Evolutionary conservation across 1,140 invertebrate genomes (phyloP).

Genomic region (Sitobion miscanthi): DNA sequence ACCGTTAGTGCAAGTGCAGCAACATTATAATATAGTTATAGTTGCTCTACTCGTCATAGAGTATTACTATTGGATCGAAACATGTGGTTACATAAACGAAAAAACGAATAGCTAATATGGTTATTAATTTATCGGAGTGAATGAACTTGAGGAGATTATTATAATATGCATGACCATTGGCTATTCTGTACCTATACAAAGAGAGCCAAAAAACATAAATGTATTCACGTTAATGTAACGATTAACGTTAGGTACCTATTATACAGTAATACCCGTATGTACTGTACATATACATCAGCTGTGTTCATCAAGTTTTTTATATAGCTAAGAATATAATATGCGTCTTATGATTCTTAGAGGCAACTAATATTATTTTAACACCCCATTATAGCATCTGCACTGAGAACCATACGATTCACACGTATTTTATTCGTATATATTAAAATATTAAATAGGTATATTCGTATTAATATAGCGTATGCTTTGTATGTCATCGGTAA

Average conservation of each 20-base stretch:
- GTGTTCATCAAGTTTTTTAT: neutral
- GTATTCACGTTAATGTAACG: no score
- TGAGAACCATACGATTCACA: neutral
- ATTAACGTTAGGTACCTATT: neutral
- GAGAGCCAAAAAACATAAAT: neutral
- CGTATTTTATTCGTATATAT: neutral
- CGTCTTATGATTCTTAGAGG: neutral
- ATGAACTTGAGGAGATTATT: conserved; percentile 21
- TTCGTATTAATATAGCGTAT: no score
- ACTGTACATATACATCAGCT: neutral
- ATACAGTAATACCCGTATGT: neutral
- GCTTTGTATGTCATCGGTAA: neutral
- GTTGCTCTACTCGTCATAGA: neutral
- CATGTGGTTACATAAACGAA: neutral
- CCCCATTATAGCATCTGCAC: neutral
- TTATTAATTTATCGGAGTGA: conserved; percentile 10
- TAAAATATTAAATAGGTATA: no score
- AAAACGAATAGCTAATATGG: neutral
- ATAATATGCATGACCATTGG: neutral
- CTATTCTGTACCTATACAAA: neutral
- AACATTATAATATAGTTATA: neutral
- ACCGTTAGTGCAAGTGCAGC: neutral
- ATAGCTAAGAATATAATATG: neutral
- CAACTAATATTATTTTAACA: neutral
- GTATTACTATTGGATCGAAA: neutral